These are phyloP conservation scores for Liopterus haemorrhoidalis DNA, from an alignment of 2,888 invertebrate species.

Conservation along the genomic window DNA sequence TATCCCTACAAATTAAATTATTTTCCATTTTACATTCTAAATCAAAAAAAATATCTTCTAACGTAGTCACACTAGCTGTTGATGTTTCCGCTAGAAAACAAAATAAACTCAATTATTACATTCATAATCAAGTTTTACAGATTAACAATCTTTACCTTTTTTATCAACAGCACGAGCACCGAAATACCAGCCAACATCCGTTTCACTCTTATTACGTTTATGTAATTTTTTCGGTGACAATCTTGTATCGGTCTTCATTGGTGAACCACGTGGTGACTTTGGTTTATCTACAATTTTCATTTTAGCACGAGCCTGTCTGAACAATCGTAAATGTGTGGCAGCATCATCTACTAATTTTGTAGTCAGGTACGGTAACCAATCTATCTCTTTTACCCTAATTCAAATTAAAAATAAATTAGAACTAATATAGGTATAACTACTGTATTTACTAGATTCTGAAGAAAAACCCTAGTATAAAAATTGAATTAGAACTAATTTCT, in stretches of 20 bases:
- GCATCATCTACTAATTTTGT: constrained; percentile 84
- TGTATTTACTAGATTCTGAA: too few relatives aligned
- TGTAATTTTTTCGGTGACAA: constrained; percentile 47
- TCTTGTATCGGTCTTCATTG: constrained; percentile 38
- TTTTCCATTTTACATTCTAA: constrained; percentile 83
- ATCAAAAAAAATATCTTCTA: constrained; percentile 82
- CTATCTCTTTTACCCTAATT: constrained; percentile 68
- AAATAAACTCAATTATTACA: constrained; percentile 3
- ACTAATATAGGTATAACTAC: too few relatives aligned
- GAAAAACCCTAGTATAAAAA: too few relatives aligned
- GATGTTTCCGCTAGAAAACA: constrained; percentile 1
- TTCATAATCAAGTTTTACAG: too few relatives aligned
- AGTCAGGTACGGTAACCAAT: constrained; percentile 85
- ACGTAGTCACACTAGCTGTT: constrained; percentile 39
- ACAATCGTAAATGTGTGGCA: constrained; percentile 81
- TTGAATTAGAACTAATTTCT: too few relatives aligned
- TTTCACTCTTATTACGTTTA: constrained; percentile 67
- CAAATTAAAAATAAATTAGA: constrained; percentile 3
- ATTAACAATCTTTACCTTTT: constrained; percentile 42
- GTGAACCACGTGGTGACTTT: constrained; percentile 39
- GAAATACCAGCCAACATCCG: constrained; percentile 62
- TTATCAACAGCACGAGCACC: constrained; percentile 36
- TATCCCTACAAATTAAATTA: constrained; percentile 69
- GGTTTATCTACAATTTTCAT: constrained; percentile 39
- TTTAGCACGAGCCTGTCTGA: constrained; percentile 65